These are phyloP conservation scores for Danaus plexippus DNA, from an alignment of 1,140 invertebrate genomes.

Conservation along the genomic window DNA sequence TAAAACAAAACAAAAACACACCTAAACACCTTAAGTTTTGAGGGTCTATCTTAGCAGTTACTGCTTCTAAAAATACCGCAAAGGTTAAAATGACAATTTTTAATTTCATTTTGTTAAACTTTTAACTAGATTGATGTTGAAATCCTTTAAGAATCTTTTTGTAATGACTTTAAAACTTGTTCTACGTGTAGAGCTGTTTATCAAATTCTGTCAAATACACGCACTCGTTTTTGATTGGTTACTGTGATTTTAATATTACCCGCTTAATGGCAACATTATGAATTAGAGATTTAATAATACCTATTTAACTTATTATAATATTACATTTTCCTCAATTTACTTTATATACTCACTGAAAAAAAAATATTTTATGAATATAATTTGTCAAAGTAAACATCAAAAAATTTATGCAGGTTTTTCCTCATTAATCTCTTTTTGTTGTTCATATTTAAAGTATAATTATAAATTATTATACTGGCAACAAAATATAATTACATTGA, in stretches of 20 bases:
- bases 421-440: too few species aligned
- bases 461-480: not conserved
- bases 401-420: too few species aligned
- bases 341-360: too few species aligned
- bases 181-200: conserved; percentile 53
- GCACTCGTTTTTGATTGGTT: conserved; percentile 51
- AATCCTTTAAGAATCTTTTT: conserved; percentile 15
- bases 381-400: too few species aligned
- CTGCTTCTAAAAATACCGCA: conserved; percentile 30
- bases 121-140: conserved; percentile 11
- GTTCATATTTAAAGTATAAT: not conserved
- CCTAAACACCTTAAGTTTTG: conserved; percentile 68
- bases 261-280: too few species aligned
- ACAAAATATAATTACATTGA: not conserved
- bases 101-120: conserved; percentile 24
- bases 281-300: too few species aligned
- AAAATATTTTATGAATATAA: too few species aligned
- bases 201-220: conserved; percentile 58
- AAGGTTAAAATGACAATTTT: conserved; percentile 26
- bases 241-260: too few species aligned
- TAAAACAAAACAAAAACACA: conserved; percentile 32
- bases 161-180: conserved; percentile 19
- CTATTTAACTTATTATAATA: too few species aligned
- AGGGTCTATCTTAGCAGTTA: conserved; percentile 61
- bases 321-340: too few species aligned